Conservation (phyloP, 2,113 vertebrate species). For the Campylorhamphus procurvoides region DNA sequence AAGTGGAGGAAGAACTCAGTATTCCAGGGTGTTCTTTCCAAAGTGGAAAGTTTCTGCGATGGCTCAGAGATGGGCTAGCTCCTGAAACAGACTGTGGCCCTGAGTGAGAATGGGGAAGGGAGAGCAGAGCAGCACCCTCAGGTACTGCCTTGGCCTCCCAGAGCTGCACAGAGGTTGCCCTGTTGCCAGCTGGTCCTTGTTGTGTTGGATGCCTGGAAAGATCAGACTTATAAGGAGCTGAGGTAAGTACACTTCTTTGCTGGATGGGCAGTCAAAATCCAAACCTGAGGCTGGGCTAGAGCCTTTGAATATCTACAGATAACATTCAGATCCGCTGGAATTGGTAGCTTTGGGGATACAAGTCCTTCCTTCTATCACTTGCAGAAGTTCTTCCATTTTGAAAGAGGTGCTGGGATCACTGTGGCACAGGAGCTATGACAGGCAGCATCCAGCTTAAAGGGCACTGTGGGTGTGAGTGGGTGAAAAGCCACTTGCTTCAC, state of each 20-base stretch:
- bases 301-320: neutral
- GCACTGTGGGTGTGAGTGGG: accelerated
- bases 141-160: neutral
- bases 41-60: neutral
- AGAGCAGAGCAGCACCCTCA: neutral
- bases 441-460: neutral
- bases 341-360: neutral
- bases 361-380: neutral
- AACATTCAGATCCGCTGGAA: neutral
- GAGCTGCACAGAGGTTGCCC: neutral
- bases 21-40: neutral
- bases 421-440: neutral
- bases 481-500: neutral
- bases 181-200: neutral
- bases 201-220: neutral
- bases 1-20: neutral
- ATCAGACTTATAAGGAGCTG: neutral
- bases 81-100: neutral
- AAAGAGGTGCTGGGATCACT: neutral
- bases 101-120: neutral
- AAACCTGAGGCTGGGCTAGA: neutral
- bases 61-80: neutral
- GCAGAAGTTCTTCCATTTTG: neutral
- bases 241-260: neutral
- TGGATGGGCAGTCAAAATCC: neutral